These are phyloP conservation scores for Chaunax sp. DNA, from an alignment of 2,797 vertebrate genomes.

Conservation along the genomic window DNA sequence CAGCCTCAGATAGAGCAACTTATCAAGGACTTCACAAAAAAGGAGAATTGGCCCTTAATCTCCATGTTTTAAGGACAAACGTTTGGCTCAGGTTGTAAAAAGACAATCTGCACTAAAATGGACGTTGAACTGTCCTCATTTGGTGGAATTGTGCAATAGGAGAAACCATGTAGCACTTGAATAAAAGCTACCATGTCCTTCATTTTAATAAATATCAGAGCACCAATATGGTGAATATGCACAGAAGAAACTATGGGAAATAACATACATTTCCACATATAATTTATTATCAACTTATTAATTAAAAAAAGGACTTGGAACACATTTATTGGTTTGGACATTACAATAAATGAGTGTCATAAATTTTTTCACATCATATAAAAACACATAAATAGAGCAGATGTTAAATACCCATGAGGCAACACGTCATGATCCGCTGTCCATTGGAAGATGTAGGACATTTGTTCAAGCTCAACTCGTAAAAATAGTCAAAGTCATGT, in stretches of 20 bases:
- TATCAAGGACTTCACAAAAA: conserved; percentile 42
- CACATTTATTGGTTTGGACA: conserved; percentile 43
- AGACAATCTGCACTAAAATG: conserved; percentile 50
- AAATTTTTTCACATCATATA: conserved; percentile 48
- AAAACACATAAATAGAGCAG: conserved; percentile 49
- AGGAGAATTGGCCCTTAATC: conserved; percentile 16
- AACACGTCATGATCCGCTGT: conserved; percentile 21
- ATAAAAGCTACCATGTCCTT: conserved; percentile 66
- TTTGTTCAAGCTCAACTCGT: conserved; percentile 31
- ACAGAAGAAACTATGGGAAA: conserved; percentile 45
- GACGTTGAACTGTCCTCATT: conserved; percentile 59
- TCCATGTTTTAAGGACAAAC: conserved; percentile 49
- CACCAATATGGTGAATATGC: conserved; percentile 87
- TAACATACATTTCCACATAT: conserved; percentile 40
- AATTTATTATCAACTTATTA: conserved; percentile 39
- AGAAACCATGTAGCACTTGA: conserved; percentile 52
- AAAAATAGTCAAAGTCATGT: conserved; percentile 12
- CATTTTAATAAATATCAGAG: conserved; percentile 77
- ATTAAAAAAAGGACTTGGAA: conserved; percentile 29
- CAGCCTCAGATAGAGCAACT: conserved; percentile 43
- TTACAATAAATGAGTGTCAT: conserved; percentile 33
- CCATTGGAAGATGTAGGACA: conserved; percentile 9
- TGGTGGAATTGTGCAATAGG: conserved; percentile 66
- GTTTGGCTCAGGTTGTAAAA: conserved; percentile 66
- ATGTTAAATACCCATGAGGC: conserved; percentile 37